These are phyloP conservation scores for Furcula furcula DNA, from an alignment of 2,888 invertebrate species.

Conservation along the genomic window DNA sequence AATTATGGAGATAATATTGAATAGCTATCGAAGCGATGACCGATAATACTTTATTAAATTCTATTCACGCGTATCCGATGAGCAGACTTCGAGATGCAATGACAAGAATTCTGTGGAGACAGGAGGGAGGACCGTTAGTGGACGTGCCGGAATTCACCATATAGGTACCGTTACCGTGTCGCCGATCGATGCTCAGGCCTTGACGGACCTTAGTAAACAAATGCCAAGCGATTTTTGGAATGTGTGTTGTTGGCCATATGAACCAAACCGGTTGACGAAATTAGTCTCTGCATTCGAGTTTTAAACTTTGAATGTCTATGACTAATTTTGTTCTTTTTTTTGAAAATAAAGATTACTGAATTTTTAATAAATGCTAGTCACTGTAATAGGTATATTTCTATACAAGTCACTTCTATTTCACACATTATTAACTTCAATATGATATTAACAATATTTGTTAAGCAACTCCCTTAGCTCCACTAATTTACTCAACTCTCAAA, in stretches of 20 bases:
- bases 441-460: conserved; percentile 15
- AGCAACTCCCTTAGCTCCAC: conserved; percentile 18
- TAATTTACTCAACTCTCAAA: conserved; percentile 22
- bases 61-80: conserved; percentile 44
- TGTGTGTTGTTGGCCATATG: conserved; percentile 33
- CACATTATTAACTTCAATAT: conserved; percentile 13
- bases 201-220: conserved; percentile 35
- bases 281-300: conserved; percentile 29
- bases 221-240: conserved; percentile 30
- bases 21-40: conserved; percentile 20
- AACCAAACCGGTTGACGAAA: conserved; percentile 37
- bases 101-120: conserved; percentile 51
- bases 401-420: not conserved
- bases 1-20: conserved; percentile 16
- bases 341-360: conserved; percentile 15
- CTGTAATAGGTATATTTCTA: no score
- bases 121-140: conserved; percentile 59
- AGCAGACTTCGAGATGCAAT: conserved; percentile 43
- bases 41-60: conserved; percentile 41
- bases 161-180: conserved; percentile 49
- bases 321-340: conserved; percentile 16
- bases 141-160: conserved; percentile 59
- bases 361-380: conserved; percentile 16
- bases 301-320: conserved; percentile 26
- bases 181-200: conserved; percentile 29